These are phyloP conservation scores for Coregonus ussuriensis DNA, from an alignment of 2,797 vertebrate species.

Conservation along the genomic window DNA sequence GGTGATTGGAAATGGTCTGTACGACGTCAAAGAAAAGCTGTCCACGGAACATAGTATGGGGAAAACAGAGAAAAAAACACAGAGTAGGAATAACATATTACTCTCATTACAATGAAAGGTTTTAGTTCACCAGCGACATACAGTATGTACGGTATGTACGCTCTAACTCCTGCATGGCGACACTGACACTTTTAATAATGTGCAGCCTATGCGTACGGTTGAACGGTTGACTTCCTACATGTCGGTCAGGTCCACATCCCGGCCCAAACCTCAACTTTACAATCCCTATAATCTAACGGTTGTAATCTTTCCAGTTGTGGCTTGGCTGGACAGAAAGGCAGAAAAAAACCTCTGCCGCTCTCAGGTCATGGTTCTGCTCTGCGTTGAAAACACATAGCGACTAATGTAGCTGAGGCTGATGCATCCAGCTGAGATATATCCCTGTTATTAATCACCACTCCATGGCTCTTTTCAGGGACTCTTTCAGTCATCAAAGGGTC, in stretches of 20 bases:
- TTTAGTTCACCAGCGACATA: background rate
- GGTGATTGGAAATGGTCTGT: too few relatives aligned
- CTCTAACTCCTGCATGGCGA: conserved; percentile 14
- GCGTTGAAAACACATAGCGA: too few relatives aligned
- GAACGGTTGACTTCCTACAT: conserved; percentile 17
- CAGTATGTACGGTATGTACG: too few relatives aligned
- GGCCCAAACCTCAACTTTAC: conserved; percentile 12
- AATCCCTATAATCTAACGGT: conserved; percentile 61
- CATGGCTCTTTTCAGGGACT: too few relatives aligned
- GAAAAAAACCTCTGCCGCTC: background rate
- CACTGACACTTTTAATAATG: conserved; percentile 43
- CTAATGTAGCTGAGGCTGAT: too few relatives aligned
- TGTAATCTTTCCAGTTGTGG: conserved; percentile 62
- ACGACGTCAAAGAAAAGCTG: too few relatives aligned
- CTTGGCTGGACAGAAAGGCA: conserved; percentile 34
- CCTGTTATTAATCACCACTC: too few relatives aligned
- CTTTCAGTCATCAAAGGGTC: too few relatives aligned
- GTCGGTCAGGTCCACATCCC: conserved; percentile 44
- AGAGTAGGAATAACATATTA: background rate
- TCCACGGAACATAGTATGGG: too few relatives aligned
- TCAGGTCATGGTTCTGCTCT: conserved; percentile 15
- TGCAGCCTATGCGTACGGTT: conserved; percentile 22
- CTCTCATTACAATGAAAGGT: background rate
- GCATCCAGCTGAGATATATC: too few relatives aligned
- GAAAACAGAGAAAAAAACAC: too few relatives aligned